Evolutionary conservation across 2,888 invertebrate species (phyloP), one percentile per base, ranked within the genome.

Genomic region (Villa cingulata): DNA sequence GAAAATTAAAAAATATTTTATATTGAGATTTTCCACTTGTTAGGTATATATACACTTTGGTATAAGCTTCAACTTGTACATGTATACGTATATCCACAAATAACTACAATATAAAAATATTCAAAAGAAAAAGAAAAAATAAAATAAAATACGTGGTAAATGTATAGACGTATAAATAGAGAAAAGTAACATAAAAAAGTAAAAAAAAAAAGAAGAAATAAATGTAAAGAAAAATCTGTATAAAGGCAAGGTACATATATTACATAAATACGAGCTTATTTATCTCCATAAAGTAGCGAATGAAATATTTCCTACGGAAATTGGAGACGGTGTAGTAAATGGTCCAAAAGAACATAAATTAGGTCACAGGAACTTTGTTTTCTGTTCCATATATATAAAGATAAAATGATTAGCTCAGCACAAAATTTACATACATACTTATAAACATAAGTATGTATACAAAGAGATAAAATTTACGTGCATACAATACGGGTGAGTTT

Each of bases 291-390:
- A 45, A 40, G 39, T 34, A 40, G 40, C 27, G 40, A 45, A 45
- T 45, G 45, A 45, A 34, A 34, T 40, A 45, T 45, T 45, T 29
- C 19, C 39, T 18, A 10, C 37, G 39, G 40, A 32, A 45, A 45
- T 37, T 29, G 29, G 18, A 29, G 32, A 34, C 16, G 42, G 32
- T 34, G 27, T 16, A 23, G 45, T 29, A 45, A 45, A 45, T 45
- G 38, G 39, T 29, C 23, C 39, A 39, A 17, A 27, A 38, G 27
- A 15, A 27, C 12, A 14, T 2, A 45, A 45, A 39, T 45, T 45
- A 39, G 45, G 39, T 27, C 32, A 17, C 29, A 19, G 29, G 38
- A 45, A 39, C n/a, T 23, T 27, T 41, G 16, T 41, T 27, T 29
- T 27, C 16, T 17, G 16, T 15, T 15, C 14, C 16, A n/a, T n/a